These are phyloP conservation scores for Marmota monax DNA, from an alignment of 2,113 vertebrate genomes.

Conservation along the genomic window DNA sequence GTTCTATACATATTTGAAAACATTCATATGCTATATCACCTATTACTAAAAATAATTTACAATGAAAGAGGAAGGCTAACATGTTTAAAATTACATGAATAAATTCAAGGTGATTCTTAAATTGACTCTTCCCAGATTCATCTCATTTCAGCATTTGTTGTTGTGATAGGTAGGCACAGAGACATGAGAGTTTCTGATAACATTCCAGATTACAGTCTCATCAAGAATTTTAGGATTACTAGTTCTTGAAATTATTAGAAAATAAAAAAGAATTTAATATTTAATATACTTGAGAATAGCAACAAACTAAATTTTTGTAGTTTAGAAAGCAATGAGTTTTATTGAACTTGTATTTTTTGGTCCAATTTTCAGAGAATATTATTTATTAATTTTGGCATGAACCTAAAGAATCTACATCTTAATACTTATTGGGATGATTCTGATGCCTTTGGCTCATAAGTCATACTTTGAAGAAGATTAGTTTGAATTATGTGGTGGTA, in stretches of 20 bases:
- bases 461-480: background rate
- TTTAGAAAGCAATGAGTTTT: background rate
- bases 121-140: background rate
- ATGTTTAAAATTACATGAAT: background rate
- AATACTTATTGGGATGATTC: background rate
- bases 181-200: background rate
- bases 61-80: background rate
- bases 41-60: background rate
- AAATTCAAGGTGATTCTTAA: background rate
- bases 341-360: background rate
- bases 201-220: background rate
- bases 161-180: background rate
- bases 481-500: background rate
- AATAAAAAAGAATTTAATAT: background rate
- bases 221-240: background rate
- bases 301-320: background rate
- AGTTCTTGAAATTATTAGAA: conserved; percentile 29
- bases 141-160: background rate
- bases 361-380: background rate
- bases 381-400: conserved; percentile 6
- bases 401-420: background rate
- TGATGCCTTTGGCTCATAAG: background rate
- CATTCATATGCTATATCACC: background rate
- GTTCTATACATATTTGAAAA: background rate
- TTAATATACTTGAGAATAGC: conserved; percentile 39